Base-by-base conservation (phyloP, 2,113 vertebrate genomes). In the Pao palembangensis region DNA sequence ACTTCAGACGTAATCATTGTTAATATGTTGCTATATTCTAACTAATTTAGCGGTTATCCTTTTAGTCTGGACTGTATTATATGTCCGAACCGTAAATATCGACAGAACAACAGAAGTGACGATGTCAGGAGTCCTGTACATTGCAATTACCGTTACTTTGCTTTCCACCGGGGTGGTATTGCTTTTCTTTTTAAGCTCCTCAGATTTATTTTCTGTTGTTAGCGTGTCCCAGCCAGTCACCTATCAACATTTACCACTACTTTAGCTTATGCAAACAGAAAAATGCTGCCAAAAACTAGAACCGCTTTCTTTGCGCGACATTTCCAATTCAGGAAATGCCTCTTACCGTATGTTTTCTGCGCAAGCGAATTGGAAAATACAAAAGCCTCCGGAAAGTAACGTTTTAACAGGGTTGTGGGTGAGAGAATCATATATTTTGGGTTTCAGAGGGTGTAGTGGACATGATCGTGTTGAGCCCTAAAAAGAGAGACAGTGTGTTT, bases 401-500 rank as follows among this genome's bases (percentile, higher is more conserved):
- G 55, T 57, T 55, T 72, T 7, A 25, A 15, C 47, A 34, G 19
- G 56, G 47, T 15, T 58, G 49, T 68, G 38, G 49, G 19, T 20
- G n/a, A 51, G 55, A 58, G 58, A 7, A 75, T 80, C 76, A 71
- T 78, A 63, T 23, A 58, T 46, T 69, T 28, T 52, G 49, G 64
- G 42, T 75, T 62, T 50, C 43, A 66, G 44, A 49, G 19, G 18
- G 4, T 44, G n/a, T 11, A 46, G 46, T 55, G 43, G 55, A 57
- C 62, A 71, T 73, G 47, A 44, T 13, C 4, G 14, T 1, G 28
- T 49, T 16, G 55, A 51, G 61, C 54, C 62, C 42, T 44, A 64
- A 82, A 79, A 67, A 75, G 71, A 67, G 71, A 78, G 6, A 6
- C 69, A 55, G 58, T 61, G 80, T 71, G 71, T n/a, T 85, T 80